Base-by-base conservation (phyloP, 2,113 vertebrate genomes). In the Passer domesticus region DNA sequence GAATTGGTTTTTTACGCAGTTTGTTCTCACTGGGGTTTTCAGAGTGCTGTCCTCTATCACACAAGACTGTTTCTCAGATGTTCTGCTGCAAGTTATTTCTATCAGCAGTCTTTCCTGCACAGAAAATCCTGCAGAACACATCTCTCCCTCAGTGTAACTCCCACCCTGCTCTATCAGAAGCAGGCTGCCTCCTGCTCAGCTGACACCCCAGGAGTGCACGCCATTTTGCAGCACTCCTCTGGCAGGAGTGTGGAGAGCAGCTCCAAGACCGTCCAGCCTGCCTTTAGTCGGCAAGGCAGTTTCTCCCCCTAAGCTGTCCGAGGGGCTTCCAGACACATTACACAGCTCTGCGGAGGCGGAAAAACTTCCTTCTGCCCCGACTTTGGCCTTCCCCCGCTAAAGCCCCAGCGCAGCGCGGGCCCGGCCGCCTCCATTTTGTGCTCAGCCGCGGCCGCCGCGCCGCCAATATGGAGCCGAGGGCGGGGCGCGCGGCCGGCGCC, bases 361-460 rank as follows among this genome's bases (percentile, higher is more conserved):
- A 2, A 56, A 25, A 15, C 11, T 22, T 27, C 24, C 7, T 20
- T 35, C 35, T 55, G 64, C 68, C 11, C 2, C 7, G 15, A 19
- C 33, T 16, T 4, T 2, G 1, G 1, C 24, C 10, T 8, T 30
- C 20, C 24, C 16, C 15, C 20, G 1, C 50, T 10, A 1, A 4
- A 22, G 7, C 8, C 33, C 27, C 1, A 1, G 52, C 11, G 2
- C 16, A 0, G 5, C 39, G 10, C 52, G 3, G 37, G 31, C 2
- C 22, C 3, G 12, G 4, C 70, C 3, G 93, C 94, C 96, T 82
- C 96, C 96, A 97, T 97, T 97, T 97, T 95, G 95, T 96, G 91
- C 90, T 15, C 15, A 7, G 11, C 11, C 56, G 17, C 22, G 0
- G 4, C 80, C 31, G 55, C 44, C 39, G 43, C 69, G 82, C 63